Base-by-base conservation (phyloP, 1,140 invertebrate genomes). In the Aphaenogaster floridana region DNA sequence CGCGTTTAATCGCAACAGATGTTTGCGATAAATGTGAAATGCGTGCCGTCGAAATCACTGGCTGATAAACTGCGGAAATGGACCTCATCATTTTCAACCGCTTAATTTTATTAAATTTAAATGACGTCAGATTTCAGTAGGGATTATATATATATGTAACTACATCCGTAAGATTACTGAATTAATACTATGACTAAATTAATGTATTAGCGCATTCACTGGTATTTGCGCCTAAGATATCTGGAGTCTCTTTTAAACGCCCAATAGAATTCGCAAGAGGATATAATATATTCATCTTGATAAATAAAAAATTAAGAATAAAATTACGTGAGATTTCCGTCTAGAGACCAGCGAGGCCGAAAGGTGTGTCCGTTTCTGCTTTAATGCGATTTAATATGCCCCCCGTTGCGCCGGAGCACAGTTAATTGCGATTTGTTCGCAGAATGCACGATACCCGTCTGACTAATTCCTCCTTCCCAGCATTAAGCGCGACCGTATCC, bases 341-440 rank as follows among this genome's bases (percentile, higher is more conserved):
- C 63, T 48, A 80, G 52, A 54, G 68, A 74, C 39, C 45, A 86
- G 9, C 68, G 48, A 54, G 48, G 34, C 28, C 68, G 52, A 71
- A 66, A 64, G 48, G 39, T 50, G 45, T 83, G 71, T 34, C 42
- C 39, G 77, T 86, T 57, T 36, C 83, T 64, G 54, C 54, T 90
- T 90, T 90, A 90, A 90, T 81, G 77, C 88, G 88, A 90, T 89
- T 90, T 89, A 90, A 90, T 81, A 83, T 71, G 84, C 34, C 13
- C 48, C 11, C 28, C 11, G 68, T 45, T 72, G 48, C 88, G n/a
- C 48, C 61, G 83, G 61, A 77, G 68, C 54, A 77, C 86, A 34
- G 88, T 89, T 90, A 90, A 90, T 90, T 90, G 89, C 88, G 85
- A 90, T 89, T 90, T 89, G 89, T 89, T 89, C 88, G 71, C 21